Conservation (phyloP, 2,113 vertebrate genomes). For the Piprites chloris region DNA sequence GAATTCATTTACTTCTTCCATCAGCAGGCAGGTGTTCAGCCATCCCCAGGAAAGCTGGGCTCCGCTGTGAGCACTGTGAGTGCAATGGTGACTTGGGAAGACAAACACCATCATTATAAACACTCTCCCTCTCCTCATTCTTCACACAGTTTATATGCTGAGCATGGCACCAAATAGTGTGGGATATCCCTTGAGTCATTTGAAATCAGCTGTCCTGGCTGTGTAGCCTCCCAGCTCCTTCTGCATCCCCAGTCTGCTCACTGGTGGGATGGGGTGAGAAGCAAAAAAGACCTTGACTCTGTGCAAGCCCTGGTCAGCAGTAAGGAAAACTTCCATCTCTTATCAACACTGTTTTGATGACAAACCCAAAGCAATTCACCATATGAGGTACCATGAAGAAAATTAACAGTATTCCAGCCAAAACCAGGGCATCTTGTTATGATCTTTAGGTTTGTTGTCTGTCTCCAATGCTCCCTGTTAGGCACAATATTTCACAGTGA, state of each 20-base stretch:
- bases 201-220: neutral
- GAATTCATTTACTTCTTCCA: neutral
- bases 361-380: neutral
- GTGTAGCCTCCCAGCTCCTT: neutral
- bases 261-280: neutral
- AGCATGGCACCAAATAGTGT: neutral
- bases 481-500: neutral
- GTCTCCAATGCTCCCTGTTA: neutral
- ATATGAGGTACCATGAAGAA: neutral
- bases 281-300: neutral
- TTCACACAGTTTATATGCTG: neutral
- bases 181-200: neutral
- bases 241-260: neutral
- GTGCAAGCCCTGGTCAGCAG: neutral
- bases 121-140: neutral
- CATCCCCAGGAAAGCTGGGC: neutral
- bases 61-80: too few relatives aligned
- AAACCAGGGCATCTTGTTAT: neutral
- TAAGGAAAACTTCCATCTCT: neutral
- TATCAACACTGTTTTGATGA: neutral
- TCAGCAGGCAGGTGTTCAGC: neutral
- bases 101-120: neutral
- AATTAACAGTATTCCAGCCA: neutral
- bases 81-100: accelerated
- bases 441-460: neutral